phyloP scores from a whole-genome alignment of 2,888 invertebrate genomes.

The Pristionchus mayeri region DNA sequence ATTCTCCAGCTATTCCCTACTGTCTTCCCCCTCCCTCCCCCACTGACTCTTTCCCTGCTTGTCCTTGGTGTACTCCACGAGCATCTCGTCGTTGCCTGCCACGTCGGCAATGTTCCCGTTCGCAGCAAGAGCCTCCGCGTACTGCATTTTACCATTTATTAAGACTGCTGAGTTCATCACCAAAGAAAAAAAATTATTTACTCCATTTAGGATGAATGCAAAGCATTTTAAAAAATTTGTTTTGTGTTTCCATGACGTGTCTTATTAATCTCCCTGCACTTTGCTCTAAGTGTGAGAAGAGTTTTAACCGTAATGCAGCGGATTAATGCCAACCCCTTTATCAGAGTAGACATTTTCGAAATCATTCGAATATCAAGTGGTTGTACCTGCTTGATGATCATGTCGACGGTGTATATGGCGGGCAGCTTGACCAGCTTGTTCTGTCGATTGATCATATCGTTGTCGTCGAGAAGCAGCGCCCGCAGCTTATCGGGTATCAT shows the following conservation, averaged over 20 bases:
- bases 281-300: no score
- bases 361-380: not conserved
- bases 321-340: no score
- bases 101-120: not conserved
- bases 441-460: constrained; percentile 31
- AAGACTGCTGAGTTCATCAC: no score
- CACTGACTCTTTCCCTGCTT: no score
- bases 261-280: no score
- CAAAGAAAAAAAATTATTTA: no score
- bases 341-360: no score
- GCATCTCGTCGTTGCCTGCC: constrained; percentile 3
- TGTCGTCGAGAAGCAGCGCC: constrained; percentile 24
- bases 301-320: not conserved
- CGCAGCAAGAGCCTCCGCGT: not conserved
- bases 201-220: no score
- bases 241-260: no score
- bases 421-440: constrained; percentile 10
- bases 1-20: not conserved
- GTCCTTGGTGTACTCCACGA: not conserved
- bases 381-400: not conserved
- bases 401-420: constrained; percentile 1
- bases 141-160: not conserved
- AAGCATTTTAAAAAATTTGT: no score
- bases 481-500: constrained; percentile 39
- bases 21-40: not conserved